These are phyloP conservation scores for Gouania willdenowi DNA, from an alignment of 2,797 vertebrate genomes.

Conservation along the genomic window DNA sequence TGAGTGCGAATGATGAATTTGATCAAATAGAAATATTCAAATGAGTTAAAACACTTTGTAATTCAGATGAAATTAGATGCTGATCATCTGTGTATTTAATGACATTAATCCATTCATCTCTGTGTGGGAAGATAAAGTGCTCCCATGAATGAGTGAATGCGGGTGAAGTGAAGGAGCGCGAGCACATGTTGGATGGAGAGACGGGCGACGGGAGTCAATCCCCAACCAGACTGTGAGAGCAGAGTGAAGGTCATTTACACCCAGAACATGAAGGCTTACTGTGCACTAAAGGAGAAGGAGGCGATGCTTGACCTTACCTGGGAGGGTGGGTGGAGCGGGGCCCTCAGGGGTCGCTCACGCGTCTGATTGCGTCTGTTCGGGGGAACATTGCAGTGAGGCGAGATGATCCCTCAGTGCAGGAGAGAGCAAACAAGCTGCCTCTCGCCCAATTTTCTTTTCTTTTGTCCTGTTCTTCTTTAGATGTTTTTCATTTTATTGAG, in stretches of 20 bases:
- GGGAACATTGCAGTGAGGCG: background rate
- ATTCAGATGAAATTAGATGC: too few species aligned
- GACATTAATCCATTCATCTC: too few species aligned
- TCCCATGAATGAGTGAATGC: conserved; percentile 16
- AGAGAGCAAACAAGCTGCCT: conserved; percentile 25
- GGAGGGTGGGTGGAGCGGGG: background rate
- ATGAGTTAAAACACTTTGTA: too few species aligned
- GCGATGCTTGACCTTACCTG: conserved; percentile 16
- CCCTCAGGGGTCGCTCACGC: conserved; percentile 7
- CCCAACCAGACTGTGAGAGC: conserved; percentile 7
- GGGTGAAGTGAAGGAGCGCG: conserved; percentile 18
- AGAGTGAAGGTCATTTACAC: conserved; percentile 33
- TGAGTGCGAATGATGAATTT: too few species aligned
- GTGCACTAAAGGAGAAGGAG: conserved; percentile 14
- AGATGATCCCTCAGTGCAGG: conserved; percentile 5
- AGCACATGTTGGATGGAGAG: conserved; percentile 27
- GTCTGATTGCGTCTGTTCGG: conserved; percentile 14
- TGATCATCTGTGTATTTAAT: too few species aligned
- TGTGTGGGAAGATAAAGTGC: conserved; percentile 1
- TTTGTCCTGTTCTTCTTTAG: too few species aligned
- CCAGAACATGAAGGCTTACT: conserved; percentile 14
- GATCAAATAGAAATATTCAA: too few species aligned
- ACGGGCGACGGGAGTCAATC: conserved; percentile 2
- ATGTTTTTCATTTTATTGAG: too few species aligned
- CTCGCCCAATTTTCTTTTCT: background rate